These are phyloP conservation scores for Dendrolimus pini DNA, from an alignment of 2,888 invertebrate genomes.

Conservation along the genomic window DNA sequence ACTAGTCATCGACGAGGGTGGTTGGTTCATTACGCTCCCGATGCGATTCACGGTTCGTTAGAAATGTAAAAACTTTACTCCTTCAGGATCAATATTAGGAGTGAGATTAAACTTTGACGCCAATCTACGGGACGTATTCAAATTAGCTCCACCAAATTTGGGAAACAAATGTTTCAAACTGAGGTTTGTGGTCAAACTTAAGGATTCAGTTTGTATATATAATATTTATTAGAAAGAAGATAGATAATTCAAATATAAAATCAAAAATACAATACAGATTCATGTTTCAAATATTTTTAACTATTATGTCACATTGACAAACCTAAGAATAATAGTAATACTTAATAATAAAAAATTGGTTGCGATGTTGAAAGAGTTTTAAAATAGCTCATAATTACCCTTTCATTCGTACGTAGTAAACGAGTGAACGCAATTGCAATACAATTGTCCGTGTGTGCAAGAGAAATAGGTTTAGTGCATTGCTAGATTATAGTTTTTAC, in stretches of 20 bases:
- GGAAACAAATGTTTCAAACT: conserved; percentile 30
- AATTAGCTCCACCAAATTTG: conserved; percentile 39
- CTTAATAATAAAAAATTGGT: too few species aligned
- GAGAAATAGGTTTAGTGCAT: too few species aligned
- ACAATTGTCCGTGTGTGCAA: too few species aligned
- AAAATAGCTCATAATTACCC: too few species aligned
- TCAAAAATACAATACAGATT: too few species aligned
- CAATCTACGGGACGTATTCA: conserved; percentile 34
- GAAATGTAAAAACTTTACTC: conserved; percentile 54
- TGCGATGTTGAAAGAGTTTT: too few species aligned
- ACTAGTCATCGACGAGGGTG: conserved; percentile 20
- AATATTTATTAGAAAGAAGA: conserved; percentile 28
- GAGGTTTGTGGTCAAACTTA: conserved; percentile 36
- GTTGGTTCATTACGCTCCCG: conserved; percentile 40
- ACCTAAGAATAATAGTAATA: too few species aligned
- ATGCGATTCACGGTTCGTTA: conserved; percentile 50
- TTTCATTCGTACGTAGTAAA: too few species aligned
- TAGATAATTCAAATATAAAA: too few species aligned
- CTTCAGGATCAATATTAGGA: conserved; percentile 51
- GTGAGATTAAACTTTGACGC: conserved; percentile 50
- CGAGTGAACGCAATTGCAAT: too few species aligned
- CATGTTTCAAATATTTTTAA: too few species aligned
- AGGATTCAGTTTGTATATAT: conserved; percentile 24
- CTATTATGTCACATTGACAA: too few species aligned
- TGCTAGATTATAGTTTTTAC: not conserved